Conservation (phyloP, 2,888 invertebrate species). For the Lacanobia oleracea region DNA sequence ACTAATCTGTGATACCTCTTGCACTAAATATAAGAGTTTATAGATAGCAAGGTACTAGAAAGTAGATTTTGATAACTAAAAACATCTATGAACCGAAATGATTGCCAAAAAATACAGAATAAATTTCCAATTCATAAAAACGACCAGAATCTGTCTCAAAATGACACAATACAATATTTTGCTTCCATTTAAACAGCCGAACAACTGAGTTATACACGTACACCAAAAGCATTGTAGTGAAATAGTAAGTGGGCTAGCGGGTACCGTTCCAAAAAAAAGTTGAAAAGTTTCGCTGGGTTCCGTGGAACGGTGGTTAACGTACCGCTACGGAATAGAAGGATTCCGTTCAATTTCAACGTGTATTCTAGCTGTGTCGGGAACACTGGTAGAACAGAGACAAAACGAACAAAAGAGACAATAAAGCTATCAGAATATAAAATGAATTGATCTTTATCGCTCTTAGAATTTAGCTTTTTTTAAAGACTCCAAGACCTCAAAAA, state of each 20-base stretch:
- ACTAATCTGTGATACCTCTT: too few species aligned
- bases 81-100: too few species aligned
- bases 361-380: conserved; percentile 22
- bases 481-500: too few species aligned
- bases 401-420: not conserved
- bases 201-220: not conserved
- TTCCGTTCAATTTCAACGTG: conserved; percentile 28
- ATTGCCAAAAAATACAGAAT: too few species aligned
- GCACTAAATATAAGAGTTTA: too few species aligned
- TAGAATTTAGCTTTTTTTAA: too few species aligned
- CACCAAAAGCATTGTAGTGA: conserved; percentile 7
- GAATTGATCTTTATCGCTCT: too few species aligned
- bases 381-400: too few species aligned
- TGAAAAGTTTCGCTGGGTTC: conserved; percentile 12
- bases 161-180: not conserved
- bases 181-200: not conserved
- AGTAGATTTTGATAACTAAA: too few species aligned
- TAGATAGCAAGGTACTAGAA: too few species aligned
- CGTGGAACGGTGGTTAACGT: conserved; percentile 17
- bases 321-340: conserved; percentile 29
- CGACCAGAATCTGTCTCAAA: too few species aligned
- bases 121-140: too few species aligned
- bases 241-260: conserved; percentile 1
- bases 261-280: conserved; percentile 31
- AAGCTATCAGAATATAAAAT: not conserved